Percentiles rank a stretch among this genome's conserved stretches.
These are phyloP conservation scores for Cyrtonyx montezumae DNA, from an alignment of 2,113 vertebrate species.

Conservation along the genomic window DNA sequence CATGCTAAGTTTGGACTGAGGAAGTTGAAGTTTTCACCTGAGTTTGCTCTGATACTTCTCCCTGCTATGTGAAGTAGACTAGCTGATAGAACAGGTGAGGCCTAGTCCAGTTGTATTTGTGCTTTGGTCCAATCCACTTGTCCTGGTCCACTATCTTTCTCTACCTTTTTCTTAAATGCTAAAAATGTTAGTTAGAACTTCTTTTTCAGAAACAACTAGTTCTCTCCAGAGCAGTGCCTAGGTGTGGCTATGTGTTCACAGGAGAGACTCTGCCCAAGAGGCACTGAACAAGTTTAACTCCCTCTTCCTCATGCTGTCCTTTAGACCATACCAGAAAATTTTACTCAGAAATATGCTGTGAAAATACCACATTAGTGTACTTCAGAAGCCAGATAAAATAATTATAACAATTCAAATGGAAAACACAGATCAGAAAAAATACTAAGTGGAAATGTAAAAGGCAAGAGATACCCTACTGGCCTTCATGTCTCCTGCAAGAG, in stretches of 20 bases:
- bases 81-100: not conserved
- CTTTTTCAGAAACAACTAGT: not conserved
- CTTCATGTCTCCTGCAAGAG: not conserved
- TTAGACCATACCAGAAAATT: not conserved
- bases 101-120: not conserved
- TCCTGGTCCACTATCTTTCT: not conserved
- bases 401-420: not conserved
- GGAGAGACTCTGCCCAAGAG: not conserved
- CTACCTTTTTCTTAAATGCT: not conserved
- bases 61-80: not conserved
- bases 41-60: not conserved
- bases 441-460: not conserved
- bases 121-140: fast-evolving
- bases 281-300: not conserved
- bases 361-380: not conserved
- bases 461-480: not conserved
- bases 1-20: not conserved
- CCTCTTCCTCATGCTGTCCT: not conserved
- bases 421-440: not conserved
- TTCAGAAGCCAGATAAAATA: not conserved
- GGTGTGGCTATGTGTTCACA: not conserved
- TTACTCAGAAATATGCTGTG: not conserved
- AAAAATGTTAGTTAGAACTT: not conserved
- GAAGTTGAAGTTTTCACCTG: not conserved
- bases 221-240: not conserved